These are phyloP conservation scores for Ancistrus triradiatus DNA, from an alignment of 2,113 vertebrate species.

Conservation along the genomic window DNA sequence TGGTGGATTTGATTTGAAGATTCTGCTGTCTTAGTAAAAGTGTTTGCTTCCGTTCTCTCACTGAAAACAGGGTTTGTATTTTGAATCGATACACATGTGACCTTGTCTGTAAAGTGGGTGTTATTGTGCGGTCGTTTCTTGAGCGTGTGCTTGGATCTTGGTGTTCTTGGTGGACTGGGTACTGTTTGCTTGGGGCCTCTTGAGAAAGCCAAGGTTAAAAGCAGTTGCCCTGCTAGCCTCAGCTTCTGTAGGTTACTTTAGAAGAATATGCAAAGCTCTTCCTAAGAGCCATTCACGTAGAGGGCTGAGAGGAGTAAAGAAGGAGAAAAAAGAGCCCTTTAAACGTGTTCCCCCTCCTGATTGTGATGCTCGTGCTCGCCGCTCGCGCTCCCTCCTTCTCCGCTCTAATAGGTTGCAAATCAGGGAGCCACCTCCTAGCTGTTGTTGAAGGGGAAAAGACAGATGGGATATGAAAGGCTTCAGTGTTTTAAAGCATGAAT, in stretches of 20 bases:
- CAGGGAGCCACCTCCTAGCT: constrained; percentile 42
- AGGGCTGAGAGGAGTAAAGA: constrained; percentile 46
- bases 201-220: constrained; percentile 50
- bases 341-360: constrained; percentile 38
- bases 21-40: constrained; percentile 62
- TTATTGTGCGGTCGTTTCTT: neutral
- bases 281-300: constrained; percentile 59
- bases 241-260: constrained; percentile 54
- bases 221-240: constrained; percentile 56
- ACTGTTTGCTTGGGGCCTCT: constrained; percentile 28
- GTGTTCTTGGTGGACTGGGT: constrained; percentile 18
- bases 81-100: neutral
- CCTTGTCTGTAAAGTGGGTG: neutral
- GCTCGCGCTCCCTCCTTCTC: neutral
- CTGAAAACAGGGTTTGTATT: constrained; percentile 5
- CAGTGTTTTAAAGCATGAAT: constrained; percentile 48
- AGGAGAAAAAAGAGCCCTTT: constrained; percentile 52
- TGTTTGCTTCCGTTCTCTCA: constrained; percentile 52
- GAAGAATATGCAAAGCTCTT: constrained; percentile 61
- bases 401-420: constrained; percentile 47
- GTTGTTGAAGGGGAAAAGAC: constrained; percentile 35
- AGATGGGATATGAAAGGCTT: constrained; percentile 47
- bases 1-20: constrained; percentile 55
- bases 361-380: constrained; percentile 19
- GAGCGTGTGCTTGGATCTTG: constrained; percentile 27